Evolutionary conservation across 2,888 invertebrate species (phyloP), one percentile per base, ranked within the genome.

Genomic region (Liodrosophila aerea): DNA sequence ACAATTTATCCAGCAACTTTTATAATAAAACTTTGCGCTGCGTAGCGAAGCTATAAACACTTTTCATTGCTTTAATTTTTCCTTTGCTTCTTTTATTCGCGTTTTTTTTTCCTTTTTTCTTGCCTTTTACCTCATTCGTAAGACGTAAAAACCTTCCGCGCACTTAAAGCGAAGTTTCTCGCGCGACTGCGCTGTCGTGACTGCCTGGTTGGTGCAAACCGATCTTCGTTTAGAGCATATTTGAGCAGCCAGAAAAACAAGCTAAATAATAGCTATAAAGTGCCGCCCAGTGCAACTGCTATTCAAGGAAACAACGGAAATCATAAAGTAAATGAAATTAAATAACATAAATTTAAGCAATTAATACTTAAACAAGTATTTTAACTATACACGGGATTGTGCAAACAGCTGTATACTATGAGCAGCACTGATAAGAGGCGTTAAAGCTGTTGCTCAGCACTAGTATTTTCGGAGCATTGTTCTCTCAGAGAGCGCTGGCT

Each of bases 141-240:
- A 62, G 59, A 71, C 62, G 56, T 50, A 57, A 59, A 60, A 54
- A 51, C 61, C 53, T 52, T 74, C 40, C 75, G 66, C 70, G 59
- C 52, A 64, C 73, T 58, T 43, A 54, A 51, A 60, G 49, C 77
- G 62, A 66, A 65, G 74, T 75, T 74, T 53, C 62, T 63, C 74
- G 73, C 64, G 70, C 74, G 74, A 43, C 75, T 70, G 78, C 77
- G 74, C 78, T 73, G 50, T 77, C 66, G 70, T 73, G 71, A 75
- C 71, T 74, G 66, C 47, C 46, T 59, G 51, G 54, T 59, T 75
- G 65, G 47, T 40, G 41, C 54, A 73, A 69, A 47, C 62, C 69
- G 69, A 69, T 69, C 73, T 73, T 69, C 12, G 27, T 12, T 43
- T 37, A 34, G 43, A 53, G 56, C 73, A 56, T 1, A 18, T n/a